phyloP scores from a whole-genome alignment of 2,888 invertebrate species.

The Cheilosia scutellata region DNA sequence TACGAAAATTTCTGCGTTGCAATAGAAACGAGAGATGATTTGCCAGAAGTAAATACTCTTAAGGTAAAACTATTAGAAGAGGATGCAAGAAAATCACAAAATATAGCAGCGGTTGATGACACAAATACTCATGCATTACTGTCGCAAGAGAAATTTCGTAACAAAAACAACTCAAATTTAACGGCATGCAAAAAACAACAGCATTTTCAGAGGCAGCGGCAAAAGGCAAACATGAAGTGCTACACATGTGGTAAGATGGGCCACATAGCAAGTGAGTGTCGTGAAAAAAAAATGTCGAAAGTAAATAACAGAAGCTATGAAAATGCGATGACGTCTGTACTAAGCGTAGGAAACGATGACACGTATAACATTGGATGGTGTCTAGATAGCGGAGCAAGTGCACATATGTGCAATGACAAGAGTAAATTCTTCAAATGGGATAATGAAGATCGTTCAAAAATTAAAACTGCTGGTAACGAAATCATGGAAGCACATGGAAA shows the following conservation, averaged over 20 bases:
- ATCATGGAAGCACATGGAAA: constrained; percentile 5
- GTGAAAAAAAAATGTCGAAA: constrained; percentile 1
- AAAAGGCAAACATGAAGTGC: constrained; percentile 23
- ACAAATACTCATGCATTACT: constrained; percentile 19
- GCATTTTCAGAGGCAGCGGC: neutral
- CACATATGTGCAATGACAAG: constrained; percentile 40
- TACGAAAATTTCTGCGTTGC: constrained; percentile 41
- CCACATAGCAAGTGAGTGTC: constrained; percentile 38
- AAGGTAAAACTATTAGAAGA: constrained; percentile 43
- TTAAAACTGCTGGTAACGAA: constrained; percentile 34
- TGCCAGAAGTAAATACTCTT: constrained; percentile 15
- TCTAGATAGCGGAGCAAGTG: constrained; percentile 38
- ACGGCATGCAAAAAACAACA: neutral
- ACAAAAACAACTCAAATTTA: neutral
- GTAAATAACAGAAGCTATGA: neutral
- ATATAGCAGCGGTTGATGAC: neutral
- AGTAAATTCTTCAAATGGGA: constrained; percentile 26
- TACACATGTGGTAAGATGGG: constrained; percentile 27
- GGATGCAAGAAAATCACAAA: constrained; percentile 20
- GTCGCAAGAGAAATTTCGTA: constrained; percentile 1
- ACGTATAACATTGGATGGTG: constrained; percentile 4
- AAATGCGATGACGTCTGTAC: constrained; percentile 12
- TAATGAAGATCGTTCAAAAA: neutral
- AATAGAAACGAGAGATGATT: constrained; percentile 37
- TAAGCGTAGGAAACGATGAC: constrained; percentile 2